Evolutionary conservation across 1,140 invertebrate genomes (phyloP).

Genomic region (Octopus bimaculoides): DNA sequence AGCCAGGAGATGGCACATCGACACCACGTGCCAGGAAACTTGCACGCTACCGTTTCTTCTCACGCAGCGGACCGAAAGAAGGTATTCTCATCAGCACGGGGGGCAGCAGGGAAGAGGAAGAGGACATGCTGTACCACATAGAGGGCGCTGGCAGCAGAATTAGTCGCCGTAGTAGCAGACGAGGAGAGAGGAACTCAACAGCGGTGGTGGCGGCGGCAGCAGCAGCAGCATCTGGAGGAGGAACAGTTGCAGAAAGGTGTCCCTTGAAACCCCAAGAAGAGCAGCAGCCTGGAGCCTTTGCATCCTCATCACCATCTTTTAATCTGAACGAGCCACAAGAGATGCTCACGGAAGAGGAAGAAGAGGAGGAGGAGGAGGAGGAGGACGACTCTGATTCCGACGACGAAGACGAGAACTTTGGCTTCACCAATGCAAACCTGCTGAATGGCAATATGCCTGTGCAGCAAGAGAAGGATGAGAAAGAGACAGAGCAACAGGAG

Average conservation of each 20-base stretch:
- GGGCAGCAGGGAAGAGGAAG: slow-evolving; percentile 18
- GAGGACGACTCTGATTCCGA: neutral
- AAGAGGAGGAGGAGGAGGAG: neutral
- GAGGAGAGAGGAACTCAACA: neutral
- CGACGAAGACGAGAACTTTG: neutral
- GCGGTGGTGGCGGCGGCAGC: neutral
- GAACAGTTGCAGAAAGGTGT: neutral
- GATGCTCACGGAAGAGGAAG: too few species aligned
- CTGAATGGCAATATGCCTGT: neutral
- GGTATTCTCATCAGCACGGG: slow-evolving; percentile 3
- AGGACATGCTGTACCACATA: slow-evolving; percentile 21
- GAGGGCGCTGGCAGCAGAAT: slow-evolving; percentile 19
- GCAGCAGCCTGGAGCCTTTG: too few species aligned
- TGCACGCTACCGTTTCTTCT: neutral
- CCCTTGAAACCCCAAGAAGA: neutral
- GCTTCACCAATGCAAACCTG: neutral
- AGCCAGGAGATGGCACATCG: neutral
- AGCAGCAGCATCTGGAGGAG: neutral
- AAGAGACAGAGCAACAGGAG: slow-evolving; percentile 18
- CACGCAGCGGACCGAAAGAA: neutral
- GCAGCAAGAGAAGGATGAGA: slow-evolving; percentile 7
- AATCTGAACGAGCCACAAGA: too few species aligned
- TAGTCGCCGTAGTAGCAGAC: too few species aligned
- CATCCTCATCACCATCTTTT: too few species aligned
- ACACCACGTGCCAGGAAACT: neutral